These are phyloP conservation scores for Bucco capensis DNA, from an alignment of 2,113 vertebrate genomes.

Conservation along the genomic window DNA sequence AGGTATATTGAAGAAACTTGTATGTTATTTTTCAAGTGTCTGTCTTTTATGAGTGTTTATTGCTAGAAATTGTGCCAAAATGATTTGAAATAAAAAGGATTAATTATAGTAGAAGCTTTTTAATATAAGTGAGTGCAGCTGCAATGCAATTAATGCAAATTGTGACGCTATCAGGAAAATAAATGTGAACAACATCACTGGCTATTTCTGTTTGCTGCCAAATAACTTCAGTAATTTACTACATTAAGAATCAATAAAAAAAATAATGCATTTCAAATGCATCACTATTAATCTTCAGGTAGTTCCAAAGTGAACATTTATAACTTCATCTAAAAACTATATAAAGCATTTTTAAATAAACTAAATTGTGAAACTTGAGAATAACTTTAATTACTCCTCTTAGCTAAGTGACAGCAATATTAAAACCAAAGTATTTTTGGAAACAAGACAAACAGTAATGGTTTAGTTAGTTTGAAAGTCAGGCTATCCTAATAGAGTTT, in stretches of 20 bases:
- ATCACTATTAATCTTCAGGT: slow-evolving; percentile 87
- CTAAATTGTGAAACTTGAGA: slow-evolving; percentile 50
- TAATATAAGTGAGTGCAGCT: slow-evolving; percentile 99
- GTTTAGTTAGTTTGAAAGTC: slow-evolving; percentile 21
- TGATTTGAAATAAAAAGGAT: slow-evolving; percentile 93
- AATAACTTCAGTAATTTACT: slow-evolving; percentile 97
- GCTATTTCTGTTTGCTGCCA: slow-evolving; percentile 93
- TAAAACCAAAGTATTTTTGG: slow-evolving; percentile 24
- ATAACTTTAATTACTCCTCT: slow-evolving; percentile 60
- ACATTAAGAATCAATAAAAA: slow-evolving; percentile 99
- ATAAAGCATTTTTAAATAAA: slow-evolving; percentile 69
- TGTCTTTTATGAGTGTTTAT: slow-evolving; percentile 97
- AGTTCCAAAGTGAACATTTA: slow-evolving; percentile 78
- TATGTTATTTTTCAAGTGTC: slow-evolving; percentile 83
- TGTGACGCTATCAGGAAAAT: slow-evolving; percentile 85
- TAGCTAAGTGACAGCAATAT: slow-evolving; percentile 25
- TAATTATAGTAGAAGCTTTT: slow-evolving; percentile 94
- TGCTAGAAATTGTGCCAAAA: slow-evolving; percentile 99
- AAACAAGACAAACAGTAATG: neutral
- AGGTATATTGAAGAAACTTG: slow-evolving; percentile 86
- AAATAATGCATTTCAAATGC: slow-evolving; percentile 95
- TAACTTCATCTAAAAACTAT: slow-evolving; percentile 83
- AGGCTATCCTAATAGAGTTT: neutral
- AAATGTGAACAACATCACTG: slow-evolving; percentile 83
- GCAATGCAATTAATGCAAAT: slow-evolving; percentile 96